These are phyloP conservation scores for Rhynchonycteris naso DNA, from an alignment of 2,797 vertebrate species.

Conservation along the genomic window DNA sequence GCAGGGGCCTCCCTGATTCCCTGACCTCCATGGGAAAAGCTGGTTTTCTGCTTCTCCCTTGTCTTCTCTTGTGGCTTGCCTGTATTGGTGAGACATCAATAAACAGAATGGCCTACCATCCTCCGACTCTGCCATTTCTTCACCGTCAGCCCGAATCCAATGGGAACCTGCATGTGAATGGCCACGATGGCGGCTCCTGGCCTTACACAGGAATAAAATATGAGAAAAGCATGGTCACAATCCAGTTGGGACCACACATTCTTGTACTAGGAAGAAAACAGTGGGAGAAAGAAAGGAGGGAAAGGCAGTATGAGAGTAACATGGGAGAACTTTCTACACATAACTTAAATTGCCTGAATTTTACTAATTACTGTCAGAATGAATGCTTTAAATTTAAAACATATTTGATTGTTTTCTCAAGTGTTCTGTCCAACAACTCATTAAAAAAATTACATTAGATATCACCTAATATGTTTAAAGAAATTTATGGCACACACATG, in stretches of 20 bases:
- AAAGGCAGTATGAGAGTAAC: background rate
- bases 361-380: background rate
- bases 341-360: constrained; percentile 28
- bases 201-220: too few relatives aligned
- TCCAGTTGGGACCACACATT: background rate
- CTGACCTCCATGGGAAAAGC: too few relatives aligned
- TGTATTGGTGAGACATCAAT: too few relatives aligned
- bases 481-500: background rate
- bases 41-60: too few relatives aligned
- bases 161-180: too few relatives aligned
- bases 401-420: background rate
- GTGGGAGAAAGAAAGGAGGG: background rate
- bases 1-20: too few relatives aligned
- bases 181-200: too few relatives aligned
- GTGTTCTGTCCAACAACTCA: background rate
- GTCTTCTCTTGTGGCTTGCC: too few relatives aligned
- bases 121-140: too few relatives aligned
- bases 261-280: constrained; percentile 18
- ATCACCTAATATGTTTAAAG: background rate
- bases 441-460: background rate
- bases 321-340: background rate
- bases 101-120: too few relatives aligned
- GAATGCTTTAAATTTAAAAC: constrained; percentile 29
- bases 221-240: too few relatives aligned
- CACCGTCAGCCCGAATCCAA: too few relatives aligned